A percentile compares a stretch with the other conserved stretches of the same genome.
Conservation (phyloP, 2,888 invertebrate genomes). For the Agrypnus murinus region DNA sequence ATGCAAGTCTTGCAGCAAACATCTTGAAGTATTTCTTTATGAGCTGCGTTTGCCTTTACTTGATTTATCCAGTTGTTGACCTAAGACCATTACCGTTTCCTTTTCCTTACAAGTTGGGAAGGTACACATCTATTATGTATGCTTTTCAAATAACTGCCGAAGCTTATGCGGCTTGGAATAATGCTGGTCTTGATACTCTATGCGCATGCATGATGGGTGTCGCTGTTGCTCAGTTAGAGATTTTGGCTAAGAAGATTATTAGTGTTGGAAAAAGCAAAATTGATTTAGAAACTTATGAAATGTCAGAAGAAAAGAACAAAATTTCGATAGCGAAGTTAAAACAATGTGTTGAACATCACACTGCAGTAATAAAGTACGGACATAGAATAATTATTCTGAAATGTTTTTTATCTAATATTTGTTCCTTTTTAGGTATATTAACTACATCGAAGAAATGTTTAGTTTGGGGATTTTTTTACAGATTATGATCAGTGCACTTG, state of each 20-base stretch:
- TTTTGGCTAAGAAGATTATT: constrained; percentile 35
- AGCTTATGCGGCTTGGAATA: constrained; percentile 47
- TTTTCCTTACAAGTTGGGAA: constrained; percentile 48
- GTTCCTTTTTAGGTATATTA: constrained; percentile 23
- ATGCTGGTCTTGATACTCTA: constrained; percentile 44
- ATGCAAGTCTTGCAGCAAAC: constrained; percentile 36
- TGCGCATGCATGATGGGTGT: constrained; percentile 34
- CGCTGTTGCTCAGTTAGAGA: constrained; percentile 39
- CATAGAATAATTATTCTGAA: too few relatives aligned
- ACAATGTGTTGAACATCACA: constrained; percentile 42
- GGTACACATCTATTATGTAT: constrained; percentile 39
- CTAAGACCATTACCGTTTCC: constrained; percentile 47
- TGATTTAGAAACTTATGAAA: not conserved
- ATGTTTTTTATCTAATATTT: too few relatives aligned
- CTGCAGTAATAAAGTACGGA: constrained; percentile 39
- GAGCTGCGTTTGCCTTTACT: constrained; percentile 29
- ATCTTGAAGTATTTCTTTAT: constrained; percentile 31
- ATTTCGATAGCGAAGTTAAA: constrained; percentile 5
- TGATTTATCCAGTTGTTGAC: constrained; percentile 41
- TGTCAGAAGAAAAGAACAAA: not conserved
- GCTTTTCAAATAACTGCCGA: constrained; percentile 39
- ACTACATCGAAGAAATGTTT: constrained; percentile 40
- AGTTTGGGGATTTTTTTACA: constrained; percentile 43
- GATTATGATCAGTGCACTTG: constrained; percentile 39
- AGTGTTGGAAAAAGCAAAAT: not conserved